A percentile compares a stretch with the other conserved stretches of the same genome.
Evolutionary conservation across 2,113 vertebrate species (phyloP).

Genomic region (Cavia porcellus): DNA sequence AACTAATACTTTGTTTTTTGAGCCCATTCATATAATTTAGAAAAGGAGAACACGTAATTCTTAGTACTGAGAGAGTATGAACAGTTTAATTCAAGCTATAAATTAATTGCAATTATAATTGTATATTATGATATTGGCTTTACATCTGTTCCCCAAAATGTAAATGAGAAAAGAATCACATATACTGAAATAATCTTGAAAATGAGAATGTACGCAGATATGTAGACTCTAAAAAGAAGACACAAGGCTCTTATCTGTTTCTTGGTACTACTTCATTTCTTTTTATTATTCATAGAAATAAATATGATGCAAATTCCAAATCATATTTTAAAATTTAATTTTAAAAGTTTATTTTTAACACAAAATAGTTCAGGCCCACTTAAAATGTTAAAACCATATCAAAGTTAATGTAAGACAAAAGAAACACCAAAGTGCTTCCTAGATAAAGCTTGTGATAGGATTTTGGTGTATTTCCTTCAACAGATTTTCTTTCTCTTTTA

Average conservation of each 20-base stretch:
- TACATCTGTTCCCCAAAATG: slow-evolving; percentile 8
- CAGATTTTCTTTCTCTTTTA: no score
- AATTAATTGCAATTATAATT: slow-evolving; percentile 22
- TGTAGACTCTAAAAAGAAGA: background rate
- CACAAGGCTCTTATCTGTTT: background rate
- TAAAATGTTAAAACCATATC: background rate
- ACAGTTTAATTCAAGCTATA: slow-evolving; percentile 53
- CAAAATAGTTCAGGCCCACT: slow-evolving; percentile 1
- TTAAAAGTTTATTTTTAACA: slow-evolving; percentile 43
- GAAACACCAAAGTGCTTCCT: background rate
- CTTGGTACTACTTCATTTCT: slow-evolving; percentile 7
- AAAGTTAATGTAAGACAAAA: slow-evolving; percentile 2
- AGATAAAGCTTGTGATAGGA: background rate
- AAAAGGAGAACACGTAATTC: background rate
- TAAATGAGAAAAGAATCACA: background rate
- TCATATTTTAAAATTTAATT: slow-evolving; percentile 39
- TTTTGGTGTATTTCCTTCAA: background rate
- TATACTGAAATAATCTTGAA: background rate
- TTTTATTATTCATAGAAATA: background rate
- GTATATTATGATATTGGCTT: background rate
- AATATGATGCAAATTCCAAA: background rate
- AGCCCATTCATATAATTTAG: background rate
- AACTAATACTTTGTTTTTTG: slow-evolving; percentile 27
- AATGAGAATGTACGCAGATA: background rate
- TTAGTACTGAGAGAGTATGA: slow-evolving; percentile 4